Base-by-base conservation (phyloP, 2,888 invertebrate genomes). In the Hoplodrina ambigua region DNA sequence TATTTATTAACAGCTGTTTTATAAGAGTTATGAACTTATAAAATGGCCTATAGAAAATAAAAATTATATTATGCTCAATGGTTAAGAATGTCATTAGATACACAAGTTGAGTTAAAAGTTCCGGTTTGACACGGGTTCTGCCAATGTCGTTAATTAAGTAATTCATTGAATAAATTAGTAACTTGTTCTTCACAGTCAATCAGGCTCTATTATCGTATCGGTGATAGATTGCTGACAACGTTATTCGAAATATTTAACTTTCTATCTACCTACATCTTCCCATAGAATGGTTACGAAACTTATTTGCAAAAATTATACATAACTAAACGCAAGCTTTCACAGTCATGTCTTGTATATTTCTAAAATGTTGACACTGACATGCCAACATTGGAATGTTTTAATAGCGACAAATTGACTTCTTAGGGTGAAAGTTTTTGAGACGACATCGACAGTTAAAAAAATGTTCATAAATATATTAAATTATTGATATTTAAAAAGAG, bases 101-200 rank as follows among this genome's bases (percentile, higher is more conserved):
- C 59, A 44, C 49, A 54, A 77, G 44, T 55, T 54, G 50, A 60
- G 52, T 44, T 53, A 41, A 50, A 37, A 67, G 56, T 54, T 63
- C 55, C 50, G 49, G 59, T 50, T 79, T 67, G 63, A 58, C 70
- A 54, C 61, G 76, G 33, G 69, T 63, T 65, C 56, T 37, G 55
- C 44, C 33, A 41, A 60, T 53, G 52, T 19, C 50, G 59, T 59
- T 80, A 75, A 80, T 80, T 68, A 79, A 80, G 76, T 65, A 72
- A 76, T 80, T 62, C 56, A 76, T 75, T 75, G 72, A 79, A 80
- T 79, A 66, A 79, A 76, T 80, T 75, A 75, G 53, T 67, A 56
- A 72, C 80, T 68, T 64, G 61, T 72, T 72, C 50, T 19, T 78
- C 63, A 33, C 63, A 57, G 69, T 57, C 74, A 61, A 64, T 77